phyloP scores from a whole-genome alignment of 2,113 vertebrate genomes.

The Xiphias gladius region DNA sequence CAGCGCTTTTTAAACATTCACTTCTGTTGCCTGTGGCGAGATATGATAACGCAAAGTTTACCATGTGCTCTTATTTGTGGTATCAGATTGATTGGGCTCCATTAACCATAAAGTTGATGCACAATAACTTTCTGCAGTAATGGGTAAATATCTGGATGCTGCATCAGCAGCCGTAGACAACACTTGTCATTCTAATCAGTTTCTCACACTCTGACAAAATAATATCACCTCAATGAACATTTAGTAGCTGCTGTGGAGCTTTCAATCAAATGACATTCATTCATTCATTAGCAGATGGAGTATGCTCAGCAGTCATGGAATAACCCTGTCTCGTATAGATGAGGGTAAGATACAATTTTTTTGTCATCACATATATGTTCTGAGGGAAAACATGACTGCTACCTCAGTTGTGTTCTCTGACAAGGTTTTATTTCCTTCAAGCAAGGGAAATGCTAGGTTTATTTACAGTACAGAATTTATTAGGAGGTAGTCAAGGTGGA shows the following conservation, averaged over 20 bases:
- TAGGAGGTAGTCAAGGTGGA: too few relatives aligned
- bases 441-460: too few relatives aligned
- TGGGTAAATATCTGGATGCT: constrained; percentile 12
- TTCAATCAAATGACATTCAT: neutral
- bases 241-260: neutral
- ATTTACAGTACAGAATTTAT: too few relatives aligned
- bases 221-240: neutral
- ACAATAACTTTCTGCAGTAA: constrained; percentile 6
- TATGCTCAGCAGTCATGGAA: neutral
- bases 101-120: constrained; percentile 20
- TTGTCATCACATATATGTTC: neutral
- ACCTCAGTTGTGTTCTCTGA: too few relatives aligned
- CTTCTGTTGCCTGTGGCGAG: constrained; percentile 27
- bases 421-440: too few relatives aligned
- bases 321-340: neutral
- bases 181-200: neutral
- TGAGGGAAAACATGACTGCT: too few relatives aligned
- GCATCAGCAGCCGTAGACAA: constrained; percentile 1
- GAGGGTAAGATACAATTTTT: neutral
- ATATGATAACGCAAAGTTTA: constrained; percentile 40
- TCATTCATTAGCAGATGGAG: neutral
- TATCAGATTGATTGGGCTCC: constrained; percentile 10
- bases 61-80: neutral
- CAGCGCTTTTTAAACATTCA: constrained; percentile 48
- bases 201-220: neutral